Evolutionary conservation across 2,113 vertebrate species (phyloP).

Genomic region (Heterocephalus glaber): DNA sequence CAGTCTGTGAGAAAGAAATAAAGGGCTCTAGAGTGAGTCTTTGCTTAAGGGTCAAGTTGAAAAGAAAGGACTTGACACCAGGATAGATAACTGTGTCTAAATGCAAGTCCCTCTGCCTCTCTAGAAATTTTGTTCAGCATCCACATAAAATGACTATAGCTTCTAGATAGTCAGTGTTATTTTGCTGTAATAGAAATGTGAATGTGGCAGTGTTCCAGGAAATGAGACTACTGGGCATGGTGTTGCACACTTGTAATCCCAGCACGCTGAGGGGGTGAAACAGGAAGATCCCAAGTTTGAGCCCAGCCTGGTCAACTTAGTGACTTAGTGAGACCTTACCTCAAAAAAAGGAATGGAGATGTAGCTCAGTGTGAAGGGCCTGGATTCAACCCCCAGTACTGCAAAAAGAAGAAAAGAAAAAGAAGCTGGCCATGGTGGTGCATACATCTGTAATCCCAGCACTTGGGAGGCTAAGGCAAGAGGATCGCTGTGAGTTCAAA

Average conservation of each 20-base stretch:
- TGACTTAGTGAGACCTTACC: not conserved
- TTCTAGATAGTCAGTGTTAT: not conserved
- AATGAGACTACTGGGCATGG: not conserved
- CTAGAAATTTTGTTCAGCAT: slow-evolving; percentile 47
- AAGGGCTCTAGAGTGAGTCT: not conserved
- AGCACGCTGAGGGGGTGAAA: not conserved
- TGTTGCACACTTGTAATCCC: not conserved
- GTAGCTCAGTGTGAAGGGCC: not conserved
- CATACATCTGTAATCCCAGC: not conserved
- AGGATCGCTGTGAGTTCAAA: not conserved
- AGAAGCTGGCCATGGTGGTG: not conserved
- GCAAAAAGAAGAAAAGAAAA: not conserved
- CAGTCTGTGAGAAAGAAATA: not conserved
- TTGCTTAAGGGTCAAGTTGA: not conserved
- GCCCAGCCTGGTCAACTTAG: not conserved
- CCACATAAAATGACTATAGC: not conserved
- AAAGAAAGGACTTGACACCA: not conserved
- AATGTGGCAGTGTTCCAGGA: not conserved
- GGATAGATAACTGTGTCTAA: not conserved
- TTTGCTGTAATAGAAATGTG: slow-evolving; percentile 32
- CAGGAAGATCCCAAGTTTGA: not conserved
- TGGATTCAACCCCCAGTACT: not conserved
- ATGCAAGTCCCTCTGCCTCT: not conserved
- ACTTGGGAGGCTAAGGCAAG: not conserved
- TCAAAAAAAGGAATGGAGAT: not conserved